Conservation (phyloP, 30 jellyfish, hydroid and myxozoan genomes). For the Hydra vulgaris region DNA sequence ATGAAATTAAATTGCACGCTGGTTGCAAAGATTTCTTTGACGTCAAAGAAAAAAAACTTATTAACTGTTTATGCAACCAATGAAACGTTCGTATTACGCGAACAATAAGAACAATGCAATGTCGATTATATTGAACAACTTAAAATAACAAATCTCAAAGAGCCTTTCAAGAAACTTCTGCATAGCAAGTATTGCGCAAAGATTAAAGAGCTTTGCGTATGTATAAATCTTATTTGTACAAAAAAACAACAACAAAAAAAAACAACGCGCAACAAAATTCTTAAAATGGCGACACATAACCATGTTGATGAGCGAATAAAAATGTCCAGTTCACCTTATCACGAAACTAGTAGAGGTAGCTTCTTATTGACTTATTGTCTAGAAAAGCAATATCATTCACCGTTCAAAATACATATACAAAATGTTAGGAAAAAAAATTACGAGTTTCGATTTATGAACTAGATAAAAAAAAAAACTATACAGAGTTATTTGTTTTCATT, state of each 20-base stretch:
- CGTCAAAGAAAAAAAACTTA: neutral
- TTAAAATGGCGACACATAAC: neutral
- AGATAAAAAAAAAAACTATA: too few species aligned
- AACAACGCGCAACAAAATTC: neutral
- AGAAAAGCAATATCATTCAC: too few species aligned
- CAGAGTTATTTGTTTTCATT: too few species aligned
- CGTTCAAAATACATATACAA: too few species aligned
- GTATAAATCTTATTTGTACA: too few species aligned
- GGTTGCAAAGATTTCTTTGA: neutral
- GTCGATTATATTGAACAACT: neutral
- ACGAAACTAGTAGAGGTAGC: neutral
- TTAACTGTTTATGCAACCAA: neutral
- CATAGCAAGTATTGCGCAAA: neutral
- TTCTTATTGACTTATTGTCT: neutral
- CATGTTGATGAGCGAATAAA: neutral
- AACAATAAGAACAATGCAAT: neutral
- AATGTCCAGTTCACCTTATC: neutral
- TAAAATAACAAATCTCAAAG: neutral
- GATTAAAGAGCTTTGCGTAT: neutral
- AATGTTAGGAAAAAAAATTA: too few species aligned
- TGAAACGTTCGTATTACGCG: neutral
- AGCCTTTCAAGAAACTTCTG: neutral
- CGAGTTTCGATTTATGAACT: too few species aligned
- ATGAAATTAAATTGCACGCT: neutral
- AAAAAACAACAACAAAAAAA: too few species aligned